Evolutionary conservation across 2,888 invertebrate genomes (phyloP), one percentile per base, ranked within the genome.

Genomic region (Camptogramma bilineatum): DNA sequence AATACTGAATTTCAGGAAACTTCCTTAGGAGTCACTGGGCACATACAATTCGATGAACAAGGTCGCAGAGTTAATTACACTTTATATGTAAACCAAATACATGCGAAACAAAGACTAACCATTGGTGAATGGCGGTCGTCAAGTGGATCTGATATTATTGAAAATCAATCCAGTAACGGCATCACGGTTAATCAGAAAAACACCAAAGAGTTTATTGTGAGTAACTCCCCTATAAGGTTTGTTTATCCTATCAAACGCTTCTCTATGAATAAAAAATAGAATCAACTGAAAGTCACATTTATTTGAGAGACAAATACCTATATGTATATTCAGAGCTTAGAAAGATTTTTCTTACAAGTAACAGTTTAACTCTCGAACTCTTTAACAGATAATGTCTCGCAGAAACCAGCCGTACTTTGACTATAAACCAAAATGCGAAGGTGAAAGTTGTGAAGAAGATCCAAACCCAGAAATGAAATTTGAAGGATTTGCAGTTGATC

Each of bases 401-500:
- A 84, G 95, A 88, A 96, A 96, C 71, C 94, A 95, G 54, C 97
- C 97, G 0, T 97, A 97, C 81, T 95, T 96, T 64, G 96, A 95
- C 94, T 87, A 94, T 52, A 96, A 95, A 85, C 68, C 77, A 64
- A 75, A 80, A 67, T 90, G 90, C 69, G 73, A 71, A 39, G 76
- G 76, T 64, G 77, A 77, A 1, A 77, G 81, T 3, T 86, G 89
- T 61, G 90, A 91, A 65, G 94, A 94, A 68, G 93, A 93, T 50
- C 89, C 95, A 7, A 87, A 74, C 39, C 69, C 88, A 0, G 95
- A 95, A 16, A 94, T 94, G 56, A 94, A 94, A 72, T 96, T 94
- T 78, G 96, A 96, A 85, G 96, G 96, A 1, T 97, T 96, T 82
- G 95, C 95, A 55, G 94, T 97, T 16, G 97, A 97, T 80, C 87